Evolutionary conservation across 2,888 invertebrate species (phyloP), one percentile per base, ranked within the genome.

Genomic region (Drepana falcataria): DNA sequence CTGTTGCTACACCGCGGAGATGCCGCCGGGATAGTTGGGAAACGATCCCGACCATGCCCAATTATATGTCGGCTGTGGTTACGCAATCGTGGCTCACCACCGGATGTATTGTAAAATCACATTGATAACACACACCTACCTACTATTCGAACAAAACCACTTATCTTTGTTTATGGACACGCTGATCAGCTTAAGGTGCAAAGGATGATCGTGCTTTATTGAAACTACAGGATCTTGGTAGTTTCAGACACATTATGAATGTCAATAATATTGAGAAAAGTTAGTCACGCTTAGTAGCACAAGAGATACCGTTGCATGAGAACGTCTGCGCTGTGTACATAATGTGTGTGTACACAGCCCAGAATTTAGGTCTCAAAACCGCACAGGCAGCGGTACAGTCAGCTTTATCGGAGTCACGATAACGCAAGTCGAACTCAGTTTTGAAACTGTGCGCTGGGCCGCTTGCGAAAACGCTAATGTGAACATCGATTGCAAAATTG

Each of bases 391-490:
- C 77, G 84, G 78, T 82, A 82, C 81, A 81, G 87, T 80, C 84
- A 72, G 77, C 79, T 89, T 89, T 90, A 90, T 89, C 90, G 85
- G 83, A 82, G 80, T 68, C 68, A 80, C 87, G 90, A 91, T 91
- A 91, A 88, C 87, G 88, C 83, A 86, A 87, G 87, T 84, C 83
- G 85, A 85, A 84, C 85, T 80, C 70, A 70, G 83, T 90, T 90
- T 89, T 87, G 89, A 89, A 90, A 89, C 85, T 78, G 81, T 82
- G 84, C 84, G 83, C 77, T 88, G 88, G 87, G 90, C 87, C 81
- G 87, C 89, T 91, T 91, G 91, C 91, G 91, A 91, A 91, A 91
- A 91, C 85, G 75, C 88, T 88, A 91, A 91, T 91, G 90, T 90
- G 91, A 89, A 87, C 87, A 89, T 89, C 86, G 87, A 81, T 90